phyloP scores from a whole-genome alignment of 2,113 vertebrate species.

The Tenebrosternarchus preto region DNA sequence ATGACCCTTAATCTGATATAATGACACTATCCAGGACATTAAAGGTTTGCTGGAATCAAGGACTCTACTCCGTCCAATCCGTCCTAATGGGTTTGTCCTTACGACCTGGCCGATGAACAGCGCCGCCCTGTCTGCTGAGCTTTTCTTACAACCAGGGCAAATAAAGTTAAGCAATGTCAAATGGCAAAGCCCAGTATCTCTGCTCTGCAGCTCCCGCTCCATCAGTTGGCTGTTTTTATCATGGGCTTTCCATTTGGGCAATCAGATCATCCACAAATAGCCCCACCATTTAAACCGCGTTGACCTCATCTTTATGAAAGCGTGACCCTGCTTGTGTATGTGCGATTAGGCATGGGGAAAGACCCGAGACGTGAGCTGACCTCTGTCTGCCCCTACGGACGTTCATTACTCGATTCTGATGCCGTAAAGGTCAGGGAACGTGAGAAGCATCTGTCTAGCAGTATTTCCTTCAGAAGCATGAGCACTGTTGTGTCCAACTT shows the following conservation, averaged over 20 bases:
- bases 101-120: slow-evolving; percentile 14
- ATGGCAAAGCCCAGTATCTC: slow-evolving; percentile 20
- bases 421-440: too few species aligned
- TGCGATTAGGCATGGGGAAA: neutral
- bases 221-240: slow-evolving; percentile 18
- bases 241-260: slow-evolving; percentile 17
- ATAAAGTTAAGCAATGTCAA: slow-evolving; percentile 48
- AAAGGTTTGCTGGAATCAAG: slow-evolving; percentile 32
- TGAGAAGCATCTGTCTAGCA: neutral
- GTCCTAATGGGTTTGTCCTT: slow-evolving; percentile 28
- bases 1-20: slow-evolving; percentile 49
- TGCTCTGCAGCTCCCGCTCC: neutral
- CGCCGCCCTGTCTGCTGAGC: slow-evolving; percentile 34
- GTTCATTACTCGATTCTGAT: too few species aligned
- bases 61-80: slow-evolving; percentile 45
- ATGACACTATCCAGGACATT: slow-evolving; percentile 4
- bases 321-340: neutral
- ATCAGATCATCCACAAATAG: slow-evolving; percentile 22
- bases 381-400: neutral
- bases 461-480: neutral
- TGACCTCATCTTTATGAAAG: neutral
- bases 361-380: neutral
- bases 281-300: neutral
- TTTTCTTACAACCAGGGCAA: slow-evolving; percentile 30
- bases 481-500: too few species aligned